A percentile compares a stretch with the other conserved stretches of the same genome.
Evolutionary conservation across 1,140 invertebrate species (phyloP).

Genomic region (Ctenoplectra terminalis): DNA sequence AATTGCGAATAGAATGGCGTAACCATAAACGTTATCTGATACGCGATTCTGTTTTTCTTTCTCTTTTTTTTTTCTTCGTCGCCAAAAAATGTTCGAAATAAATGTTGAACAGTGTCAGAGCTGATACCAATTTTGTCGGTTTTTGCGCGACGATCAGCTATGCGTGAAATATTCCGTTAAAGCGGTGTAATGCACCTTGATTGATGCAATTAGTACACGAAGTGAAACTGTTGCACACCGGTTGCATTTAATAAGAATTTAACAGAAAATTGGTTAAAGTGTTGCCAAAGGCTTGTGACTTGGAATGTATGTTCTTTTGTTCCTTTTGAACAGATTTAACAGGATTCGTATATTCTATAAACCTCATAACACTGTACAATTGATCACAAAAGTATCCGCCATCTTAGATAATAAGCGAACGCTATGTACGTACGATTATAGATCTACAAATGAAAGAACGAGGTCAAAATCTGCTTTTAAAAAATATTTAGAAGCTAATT

Average conservation of each 20-base stretch:
- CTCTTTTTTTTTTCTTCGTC: constrained; percentile 9
- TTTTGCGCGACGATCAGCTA: neutral
- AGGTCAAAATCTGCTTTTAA: too few species aligned
- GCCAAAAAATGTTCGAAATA: neutral
- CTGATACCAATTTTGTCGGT: neutral
- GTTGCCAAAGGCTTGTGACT: too few species aligned
- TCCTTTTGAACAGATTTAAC: too few species aligned
- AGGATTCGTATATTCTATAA: too few species aligned
- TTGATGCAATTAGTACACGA: neutral
- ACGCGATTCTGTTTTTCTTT: neutral
- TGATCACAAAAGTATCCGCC: too few species aligned
- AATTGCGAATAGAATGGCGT: neutral
- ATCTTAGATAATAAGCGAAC: too few species aligned
- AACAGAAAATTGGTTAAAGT: too few species aligned
- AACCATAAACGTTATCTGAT: constrained; percentile 10
- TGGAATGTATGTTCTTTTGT: too few species aligned
- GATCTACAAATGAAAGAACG: too few species aligned
- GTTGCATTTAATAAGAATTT: neutral
- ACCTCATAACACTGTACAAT: too few species aligned
- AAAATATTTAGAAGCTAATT: too few species aligned
- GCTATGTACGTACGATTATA: too few species aligned
- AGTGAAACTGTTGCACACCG: neutral
- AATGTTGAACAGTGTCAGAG: neutral
- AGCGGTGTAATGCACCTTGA: neutral
- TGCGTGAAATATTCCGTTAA: constrained; percentile 23